These are phyloP conservation scores for Oxystoma pomonae DNA, from an alignment of 2,888 invertebrate species.

Conservation along the genomic window DNA sequence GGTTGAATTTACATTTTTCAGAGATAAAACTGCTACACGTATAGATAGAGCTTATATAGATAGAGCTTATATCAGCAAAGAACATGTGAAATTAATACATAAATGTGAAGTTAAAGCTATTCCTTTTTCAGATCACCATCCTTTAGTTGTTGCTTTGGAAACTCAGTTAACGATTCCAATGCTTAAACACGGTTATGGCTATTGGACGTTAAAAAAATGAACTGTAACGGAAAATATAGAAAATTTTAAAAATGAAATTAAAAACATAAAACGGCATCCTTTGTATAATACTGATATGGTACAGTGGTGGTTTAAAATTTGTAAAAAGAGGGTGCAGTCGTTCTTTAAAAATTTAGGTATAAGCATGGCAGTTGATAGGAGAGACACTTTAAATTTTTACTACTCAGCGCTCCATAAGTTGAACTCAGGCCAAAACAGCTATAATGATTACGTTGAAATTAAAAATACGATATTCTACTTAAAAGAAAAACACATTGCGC, in stretches of 20 bases:
- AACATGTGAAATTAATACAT: background rate
- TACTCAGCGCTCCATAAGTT: background rate
- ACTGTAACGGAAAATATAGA: background rate
- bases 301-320: constrained; percentile 5
- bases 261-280: constrained; percentile 1
- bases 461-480: constrained; percentile 1
- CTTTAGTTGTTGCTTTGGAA: background rate
- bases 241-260: constrained; percentile 3
- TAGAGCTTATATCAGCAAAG: constrained; percentile 2
- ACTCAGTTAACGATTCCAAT: background rate
- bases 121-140: background rate
- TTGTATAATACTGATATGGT: constrained; percentile 2
- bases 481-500: background rate
- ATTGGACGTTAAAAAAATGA: constrained; percentile 5
- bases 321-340: background rate
- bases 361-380: background rate
- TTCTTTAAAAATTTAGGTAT: constrained; percentile 4
- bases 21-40: constrained; percentile 7
- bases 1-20: constrained; percentile 9
- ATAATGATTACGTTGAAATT: background rate
- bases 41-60: constrained; percentile 16
- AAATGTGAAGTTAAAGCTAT: background rate
- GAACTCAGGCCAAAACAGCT: background rate
- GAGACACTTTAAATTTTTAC: constrained; percentile 8
- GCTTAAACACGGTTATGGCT: constrained; percentile 4